Conservation (phyloP, 2,888 invertebrate genomes). For the Acanthopleura granulata region DNA sequence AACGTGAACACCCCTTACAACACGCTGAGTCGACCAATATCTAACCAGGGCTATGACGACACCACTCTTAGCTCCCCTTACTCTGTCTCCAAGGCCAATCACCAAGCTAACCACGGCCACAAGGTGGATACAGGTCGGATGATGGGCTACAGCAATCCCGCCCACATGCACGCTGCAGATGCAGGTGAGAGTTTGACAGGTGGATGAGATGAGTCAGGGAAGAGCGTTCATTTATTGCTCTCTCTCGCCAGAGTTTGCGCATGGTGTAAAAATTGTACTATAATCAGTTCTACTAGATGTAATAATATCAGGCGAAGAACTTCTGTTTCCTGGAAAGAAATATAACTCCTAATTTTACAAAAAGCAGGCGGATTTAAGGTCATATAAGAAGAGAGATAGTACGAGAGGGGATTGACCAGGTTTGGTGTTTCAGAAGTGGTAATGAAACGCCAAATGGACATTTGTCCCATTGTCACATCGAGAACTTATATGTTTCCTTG, state of each 20-base stretch:
- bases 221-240: too few relatives aligned
- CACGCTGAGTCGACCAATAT: slow-evolving; percentile 56
- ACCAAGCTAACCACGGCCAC: background rate
- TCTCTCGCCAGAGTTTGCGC: too few relatives aligned
- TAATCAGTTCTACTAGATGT: too few relatives aligned
- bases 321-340: too few relatives aligned
- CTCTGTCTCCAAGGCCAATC: slow-evolving; percentile 4
- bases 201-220: too few relatives aligned
- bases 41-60: slow-evolving; percentile 61
- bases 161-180: background rate
- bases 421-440: too few relatives aligned
- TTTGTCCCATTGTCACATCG: too few relatives aligned
- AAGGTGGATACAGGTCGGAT: background rate
- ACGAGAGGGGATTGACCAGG: too few relatives aligned
- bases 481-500: background rate
- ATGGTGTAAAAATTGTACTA: too few relatives aligned
- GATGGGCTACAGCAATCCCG: slow-evolving; percentile 11
- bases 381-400: too few relatives aligned
- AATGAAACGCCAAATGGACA: background rate
- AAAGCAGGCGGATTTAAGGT: background rate
- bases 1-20: slow-evolving; percentile 53
- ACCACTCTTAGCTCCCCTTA: slow-evolving; percentile 41
- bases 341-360: background rate
- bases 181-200: background rate
- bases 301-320: too few relatives aligned